Conservation (phyloP, 2,113 vertebrate genomes). For the Hystrix brachyura region DNA sequence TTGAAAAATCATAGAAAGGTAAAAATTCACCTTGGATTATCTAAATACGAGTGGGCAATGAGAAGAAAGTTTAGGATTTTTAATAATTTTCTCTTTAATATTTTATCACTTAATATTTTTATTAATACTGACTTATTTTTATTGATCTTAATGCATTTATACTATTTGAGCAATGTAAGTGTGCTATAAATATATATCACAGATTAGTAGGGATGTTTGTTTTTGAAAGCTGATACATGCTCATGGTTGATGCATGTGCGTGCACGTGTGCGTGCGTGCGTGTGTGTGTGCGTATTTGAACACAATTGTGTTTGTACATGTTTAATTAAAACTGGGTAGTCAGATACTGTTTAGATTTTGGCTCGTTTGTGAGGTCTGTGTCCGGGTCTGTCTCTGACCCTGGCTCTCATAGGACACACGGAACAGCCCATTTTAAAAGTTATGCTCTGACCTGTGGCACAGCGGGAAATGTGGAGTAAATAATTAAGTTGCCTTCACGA, state of each 20-base stretch:
- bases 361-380: neutral
- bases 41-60: neutral
- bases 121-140: constrained; percentile 37
- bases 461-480: constrained; percentile 78
- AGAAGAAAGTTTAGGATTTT: constrained; percentile 8
- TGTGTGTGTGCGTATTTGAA: neutral
- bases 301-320: neutral
- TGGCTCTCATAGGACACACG: neutral
- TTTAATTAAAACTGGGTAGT: constrained; percentile 2
- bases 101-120: constrained; percentile 46
- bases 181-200: neutral
- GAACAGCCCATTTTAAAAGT: constrained; percentile 34
- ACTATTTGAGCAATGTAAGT: neutral
- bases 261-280: neutral
- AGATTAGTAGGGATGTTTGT: neutral
- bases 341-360: neutral
- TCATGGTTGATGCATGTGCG: neutral
- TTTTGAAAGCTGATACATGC: constrained; percentile 21
- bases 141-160: neutral
- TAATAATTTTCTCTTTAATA: constrained; percentile 42
- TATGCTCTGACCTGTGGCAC: constrained; percentile 34
- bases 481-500: constrained; percentile 73
- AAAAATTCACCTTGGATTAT: neutral
- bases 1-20: neutral
- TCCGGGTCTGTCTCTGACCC: constrained; percentile 42